Percentiles rank a stretch among this genome's conserved stretches.
Conservation (phyloP, 2,113 vertebrate genomes). For the Platichthys stellatus region DNA sequence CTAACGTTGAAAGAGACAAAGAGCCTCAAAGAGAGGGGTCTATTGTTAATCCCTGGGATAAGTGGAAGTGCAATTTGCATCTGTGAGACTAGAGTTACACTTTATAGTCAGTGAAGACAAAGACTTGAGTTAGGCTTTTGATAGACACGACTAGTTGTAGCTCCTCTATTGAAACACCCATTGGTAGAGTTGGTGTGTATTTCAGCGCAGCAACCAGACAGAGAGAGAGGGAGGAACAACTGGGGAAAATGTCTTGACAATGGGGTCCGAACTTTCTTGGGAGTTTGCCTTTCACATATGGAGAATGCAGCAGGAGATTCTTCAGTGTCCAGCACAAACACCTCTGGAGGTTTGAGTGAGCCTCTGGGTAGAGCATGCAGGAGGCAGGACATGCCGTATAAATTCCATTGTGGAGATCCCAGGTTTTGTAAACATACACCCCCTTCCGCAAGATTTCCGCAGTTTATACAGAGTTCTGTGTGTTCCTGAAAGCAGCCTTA, state of each 20-base stretch:
- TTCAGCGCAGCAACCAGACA: slow-evolving; percentile 3
- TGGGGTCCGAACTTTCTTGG: neutral
- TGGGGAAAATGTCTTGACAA: neutral
- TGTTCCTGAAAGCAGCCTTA: neutral
- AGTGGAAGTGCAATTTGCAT: slow-evolving; percentile 71
- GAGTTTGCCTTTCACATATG: neutral
- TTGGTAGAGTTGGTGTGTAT: slow-evolving; percentile 24
- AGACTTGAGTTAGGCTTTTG: slow-evolving; percentile 45
- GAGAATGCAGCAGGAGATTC: neutral
- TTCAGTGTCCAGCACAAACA: neutral
- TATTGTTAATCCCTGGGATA: slow-evolving; percentile 50
- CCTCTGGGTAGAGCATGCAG: too few species aligned
- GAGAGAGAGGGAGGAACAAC: neutral
- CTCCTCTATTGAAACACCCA: slow-evolving; percentile 3
- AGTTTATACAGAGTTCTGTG: neutral
- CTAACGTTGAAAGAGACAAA: slow-evolving; percentile 56
- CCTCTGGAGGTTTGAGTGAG: neutral
- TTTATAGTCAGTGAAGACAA: slow-evolving; percentile 67
- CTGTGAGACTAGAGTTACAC: slow-evolving; percentile 70
- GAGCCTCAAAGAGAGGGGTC: slow-evolving; percentile 42
- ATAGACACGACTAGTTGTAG: slow-evolving; percentile 21
- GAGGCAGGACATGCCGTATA: too few species aligned
- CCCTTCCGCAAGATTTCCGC: too few species aligned
- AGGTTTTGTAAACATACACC: too few species aligned
- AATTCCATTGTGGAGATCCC: too few species aligned